Evolutionary conservation across 2,888 invertebrate genomes (phyloP).

Genomic region (Rhingia rostrata): DNA sequence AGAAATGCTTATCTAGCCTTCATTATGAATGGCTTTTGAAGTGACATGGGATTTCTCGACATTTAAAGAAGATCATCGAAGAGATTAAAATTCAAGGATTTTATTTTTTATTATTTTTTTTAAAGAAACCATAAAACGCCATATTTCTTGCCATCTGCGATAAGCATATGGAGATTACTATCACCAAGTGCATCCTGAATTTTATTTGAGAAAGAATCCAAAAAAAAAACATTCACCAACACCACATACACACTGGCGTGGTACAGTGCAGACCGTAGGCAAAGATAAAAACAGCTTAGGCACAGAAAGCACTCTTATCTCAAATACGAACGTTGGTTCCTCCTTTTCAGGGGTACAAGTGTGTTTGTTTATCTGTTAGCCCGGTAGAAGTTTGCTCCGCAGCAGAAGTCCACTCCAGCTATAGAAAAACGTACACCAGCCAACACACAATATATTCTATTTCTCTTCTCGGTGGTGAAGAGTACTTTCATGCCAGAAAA

Average conservation of each 20-base stretch:
- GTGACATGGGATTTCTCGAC: slow-evolving; percentile 34
- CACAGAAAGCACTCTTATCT: slow-evolving; percentile 55
- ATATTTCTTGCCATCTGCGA: slow-evolving; percentile 53
- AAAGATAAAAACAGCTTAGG: slow-evolving; percentile 54
- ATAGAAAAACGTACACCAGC: slow-evolving; percentile 36
- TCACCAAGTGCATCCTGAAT: slow-evolving; percentile 65
- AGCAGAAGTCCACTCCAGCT: slow-evolving; percentile 63
- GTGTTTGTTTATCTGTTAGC: slow-evolving; percentile 63
- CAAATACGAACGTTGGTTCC: slow-evolving; percentile 41
- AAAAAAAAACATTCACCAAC: slow-evolving; percentile 14
- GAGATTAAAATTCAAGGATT: slow-evolving; percentile 44
- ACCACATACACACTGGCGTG: slow-evolving; percentile 6
- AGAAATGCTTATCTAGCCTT: slow-evolving; percentile 44
- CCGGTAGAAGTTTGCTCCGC: slow-evolving; percentile 56
- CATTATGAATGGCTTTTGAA: slow-evolving; percentile 40
- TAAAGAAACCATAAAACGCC: slow-evolving; percentile 34
- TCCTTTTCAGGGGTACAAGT: slow-evolving; percentile 54
- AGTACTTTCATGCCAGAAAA: slow-evolving; percentile 69
- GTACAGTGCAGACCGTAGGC: slow-evolving; percentile 20
- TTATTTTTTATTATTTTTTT: slow-evolving; percentile 12
- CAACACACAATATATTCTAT: slow-evolving; percentile 53
- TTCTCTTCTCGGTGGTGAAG: slow-evolving; percentile 59
- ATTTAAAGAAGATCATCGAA: slow-evolving; percentile 22
- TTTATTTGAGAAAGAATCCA: slow-evolving; percentile 50
- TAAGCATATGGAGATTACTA: slow-evolving; percentile 66